Conservation (phyloP, 2,888 invertebrate species). For the Melanchra persicariae region DNA sequence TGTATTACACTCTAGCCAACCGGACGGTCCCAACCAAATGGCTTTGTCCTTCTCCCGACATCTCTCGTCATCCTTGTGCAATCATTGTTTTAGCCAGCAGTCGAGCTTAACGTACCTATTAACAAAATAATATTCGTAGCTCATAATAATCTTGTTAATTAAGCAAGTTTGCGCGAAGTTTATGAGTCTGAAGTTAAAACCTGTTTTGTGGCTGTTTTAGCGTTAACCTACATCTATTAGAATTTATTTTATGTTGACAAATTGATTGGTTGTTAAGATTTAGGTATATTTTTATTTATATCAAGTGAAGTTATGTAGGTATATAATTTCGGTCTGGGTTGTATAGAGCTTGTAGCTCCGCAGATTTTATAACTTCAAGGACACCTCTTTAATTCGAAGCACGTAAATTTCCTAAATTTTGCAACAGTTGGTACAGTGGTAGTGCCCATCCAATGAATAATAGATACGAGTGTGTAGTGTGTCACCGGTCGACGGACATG, state of each 20-base stretch:
- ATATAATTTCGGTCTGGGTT: background rate
- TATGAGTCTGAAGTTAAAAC: slow-evolving; percentile 19
- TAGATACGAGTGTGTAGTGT: slow-evolving; percentile 21
- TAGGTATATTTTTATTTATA: slow-evolving; percentile 5
- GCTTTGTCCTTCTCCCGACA: slow-evolving; percentile 43
- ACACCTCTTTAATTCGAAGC: slow-evolving; percentile 34
- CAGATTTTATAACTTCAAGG: slow-evolving; percentile 43
- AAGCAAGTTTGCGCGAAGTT: slow-evolving; percentile 4
- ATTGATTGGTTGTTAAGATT: slow-evolving; percentile 1
- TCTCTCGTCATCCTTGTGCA: slow-evolving; percentile 51
- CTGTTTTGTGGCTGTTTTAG: slow-evolving; percentile 28
- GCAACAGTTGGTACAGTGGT: slow-evolving; percentile 38
- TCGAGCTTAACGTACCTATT: slow-evolving; percentile 9
- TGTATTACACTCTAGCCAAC: slow-evolving; percentile 34
- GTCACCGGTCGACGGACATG: slow-evolving; percentile 12
- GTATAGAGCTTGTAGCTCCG: background rate
- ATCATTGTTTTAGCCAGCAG: slow-evolving; percentile 30
- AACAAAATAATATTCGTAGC: slow-evolving; percentile 25
- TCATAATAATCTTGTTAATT: slow-evolving; percentile 17
- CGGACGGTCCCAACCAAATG: slow-evolving; percentile 25
- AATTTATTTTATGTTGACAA: slow-evolving; percentile 4
- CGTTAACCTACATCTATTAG: slow-evolving; percentile 35
- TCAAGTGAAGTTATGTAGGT: background rate
- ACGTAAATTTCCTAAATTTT: slow-evolving; percentile 44
- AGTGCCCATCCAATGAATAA: slow-evolving; percentile 47